These are phyloP conservation scores for Oceanites oceanicus DNA, from an alignment of 2,113 vertebrate species.

Conservation along the genomic window DNA sequence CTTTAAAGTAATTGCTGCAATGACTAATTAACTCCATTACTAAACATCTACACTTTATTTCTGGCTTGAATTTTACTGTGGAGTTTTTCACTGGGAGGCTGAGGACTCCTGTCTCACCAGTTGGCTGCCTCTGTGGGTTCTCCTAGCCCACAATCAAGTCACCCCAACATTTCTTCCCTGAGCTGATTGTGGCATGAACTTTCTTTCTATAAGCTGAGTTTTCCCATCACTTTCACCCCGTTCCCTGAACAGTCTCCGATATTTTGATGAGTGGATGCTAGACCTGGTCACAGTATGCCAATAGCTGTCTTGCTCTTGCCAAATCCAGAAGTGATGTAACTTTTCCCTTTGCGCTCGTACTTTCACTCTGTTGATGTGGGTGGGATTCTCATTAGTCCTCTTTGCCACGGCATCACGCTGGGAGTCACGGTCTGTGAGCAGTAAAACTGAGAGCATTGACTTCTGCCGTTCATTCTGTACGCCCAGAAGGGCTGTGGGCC, in stretches of 20 bases:
- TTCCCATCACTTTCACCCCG: not conserved
- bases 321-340: not conserved
- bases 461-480: accelerated
- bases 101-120: not conserved
- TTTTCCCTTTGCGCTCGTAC: accelerated
- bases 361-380: not conserved
- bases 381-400: not conserved
- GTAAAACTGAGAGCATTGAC: not conserved
- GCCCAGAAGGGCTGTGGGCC: not conserved
- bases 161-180: accelerated
- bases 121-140: not conserved
- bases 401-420: not conserved
- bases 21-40: not conserved
- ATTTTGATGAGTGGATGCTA: not conserved
- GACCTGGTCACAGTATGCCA: not conserved
- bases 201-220: accelerated
- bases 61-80: not conserved
- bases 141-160: not conserved
- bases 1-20: not conserved
- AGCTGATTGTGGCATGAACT: accelerated
- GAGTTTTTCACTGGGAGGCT: not conserved
- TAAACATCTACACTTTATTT: not conserved
- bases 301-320: not conserved
- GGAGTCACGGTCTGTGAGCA: not conserved
- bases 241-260: not conserved